A percentile compares a stretch with the other conserved stretches of the same genome.
These are phyloP conservation scores for Saimiri boliviensis DNA, from an alignment of 2,113 vertebrate genomes.

Conservation along the genomic window DNA sequence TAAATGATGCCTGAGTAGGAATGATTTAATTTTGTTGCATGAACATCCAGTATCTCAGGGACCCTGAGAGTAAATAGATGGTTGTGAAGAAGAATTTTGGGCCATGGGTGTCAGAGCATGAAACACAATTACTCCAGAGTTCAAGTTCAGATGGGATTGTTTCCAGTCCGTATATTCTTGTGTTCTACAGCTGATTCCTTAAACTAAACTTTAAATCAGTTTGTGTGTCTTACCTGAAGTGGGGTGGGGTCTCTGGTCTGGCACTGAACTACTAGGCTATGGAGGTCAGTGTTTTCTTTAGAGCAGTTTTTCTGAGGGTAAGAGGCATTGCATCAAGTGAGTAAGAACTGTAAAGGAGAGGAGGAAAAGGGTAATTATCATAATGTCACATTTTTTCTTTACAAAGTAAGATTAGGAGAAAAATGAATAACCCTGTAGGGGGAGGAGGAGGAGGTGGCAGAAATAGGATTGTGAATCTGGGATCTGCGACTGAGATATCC, in stretches of 20 bases:
- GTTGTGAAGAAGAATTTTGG: not conserved
- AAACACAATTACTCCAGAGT: not conserved
- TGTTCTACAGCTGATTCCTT: not conserved
- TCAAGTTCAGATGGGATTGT: not conserved
- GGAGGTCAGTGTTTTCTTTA: not conserved
- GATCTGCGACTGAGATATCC: not conserved
- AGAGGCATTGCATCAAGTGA: not conserved
- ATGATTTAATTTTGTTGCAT: conserved; percentile 24
- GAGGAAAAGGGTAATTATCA: not conserved
- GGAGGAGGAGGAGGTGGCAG: not conserved
- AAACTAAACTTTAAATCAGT: conserved; percentile 38
- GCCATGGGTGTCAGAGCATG: not conserved
- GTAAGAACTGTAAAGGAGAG: not conserved
- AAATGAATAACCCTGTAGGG: conserved; percentile 5
- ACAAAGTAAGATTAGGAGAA: conserved; percentile 24
- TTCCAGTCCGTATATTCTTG: not conserved
- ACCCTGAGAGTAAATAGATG: not conserved
- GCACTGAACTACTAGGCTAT: not conserved
- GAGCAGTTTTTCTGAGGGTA: not conserved
- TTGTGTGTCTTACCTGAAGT: not conserved
- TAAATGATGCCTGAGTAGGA: conserved; percentile 23
- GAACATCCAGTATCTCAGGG: not conserved
- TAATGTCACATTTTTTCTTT: conserved; percentile 10
- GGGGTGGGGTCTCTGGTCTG: not conserved
- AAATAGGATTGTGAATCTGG: conserved; percentile 22